Conservation (phyloP, 2,113 vertebrate genomes). For the Rhizomys pruinosus region DNA sequence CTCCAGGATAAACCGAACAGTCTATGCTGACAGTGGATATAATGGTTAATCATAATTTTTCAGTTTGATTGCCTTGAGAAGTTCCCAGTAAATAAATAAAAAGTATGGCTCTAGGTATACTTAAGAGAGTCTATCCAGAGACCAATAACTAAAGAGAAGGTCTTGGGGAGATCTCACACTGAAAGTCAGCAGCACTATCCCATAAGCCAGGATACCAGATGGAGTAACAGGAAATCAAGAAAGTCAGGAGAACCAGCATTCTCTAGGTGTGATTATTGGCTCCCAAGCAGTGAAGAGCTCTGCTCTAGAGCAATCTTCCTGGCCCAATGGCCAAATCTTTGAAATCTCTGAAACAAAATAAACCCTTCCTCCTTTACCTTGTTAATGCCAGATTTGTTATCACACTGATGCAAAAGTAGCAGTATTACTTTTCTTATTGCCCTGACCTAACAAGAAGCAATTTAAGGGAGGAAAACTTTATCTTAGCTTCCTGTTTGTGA, state of each 20-base stretch:
- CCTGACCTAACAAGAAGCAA: not conserved
- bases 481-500: not conserved
- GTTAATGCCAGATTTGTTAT: not conserved
- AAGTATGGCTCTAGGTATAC: not conserved
- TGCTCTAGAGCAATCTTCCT: not conserved
- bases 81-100: not conserved
- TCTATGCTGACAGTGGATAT: not conserved
- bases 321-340: not conserved
- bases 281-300: not conserved
- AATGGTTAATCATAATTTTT: not conserved
- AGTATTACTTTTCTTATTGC: not conserved
- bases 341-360: not conserved
- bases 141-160: not conserved
- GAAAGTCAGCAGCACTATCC: not conserved
- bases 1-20: conserved; percentile 1
- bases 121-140: not conserved
- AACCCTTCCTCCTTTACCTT: not conserved
- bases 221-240: not conserved
- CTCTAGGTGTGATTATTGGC: not conserved
- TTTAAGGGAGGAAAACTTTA: not conserved
- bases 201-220: not conserved
- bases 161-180: not conserved
- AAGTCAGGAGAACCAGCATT: not conserved
- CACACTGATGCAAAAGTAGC: not conserved
- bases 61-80: not conserved